Evolutionary conservation across 2,113 vertebrate genomes (phyloP).

Genomic region (Rhinogobius similis): DNA sequence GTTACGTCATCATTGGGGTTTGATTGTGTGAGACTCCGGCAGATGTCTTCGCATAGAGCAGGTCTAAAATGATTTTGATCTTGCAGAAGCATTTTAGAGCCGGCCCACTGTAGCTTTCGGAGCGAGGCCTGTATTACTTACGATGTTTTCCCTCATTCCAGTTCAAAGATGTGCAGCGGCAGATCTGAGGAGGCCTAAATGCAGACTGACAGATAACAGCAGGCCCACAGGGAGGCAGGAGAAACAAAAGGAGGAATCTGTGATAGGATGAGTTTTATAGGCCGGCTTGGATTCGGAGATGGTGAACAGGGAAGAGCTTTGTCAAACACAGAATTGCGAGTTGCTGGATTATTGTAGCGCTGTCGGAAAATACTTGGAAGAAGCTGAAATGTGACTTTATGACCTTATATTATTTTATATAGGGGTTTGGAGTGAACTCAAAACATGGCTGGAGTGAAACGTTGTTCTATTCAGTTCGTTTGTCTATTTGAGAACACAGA

Average conservation of each 20-base stretch:
- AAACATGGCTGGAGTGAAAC: neutral
- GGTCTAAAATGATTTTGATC: conserved; percentile 66
- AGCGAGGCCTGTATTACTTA: conserved; percentile 68
- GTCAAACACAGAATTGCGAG: neutral
- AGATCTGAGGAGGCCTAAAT: conserved; percentile 69
- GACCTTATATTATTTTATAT: neutral
- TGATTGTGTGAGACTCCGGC: conserved; percentile 30
- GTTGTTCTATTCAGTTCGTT: neutral
- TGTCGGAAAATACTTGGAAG: too few relatives aligned
- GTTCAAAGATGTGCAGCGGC: conserved; percentile 70
- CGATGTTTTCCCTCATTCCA: conserved; percentile 73
- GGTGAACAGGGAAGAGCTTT: conserved; percentile 22
- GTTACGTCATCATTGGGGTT: conserved; percentile 42
- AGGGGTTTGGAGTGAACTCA: neutral
- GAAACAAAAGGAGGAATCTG: conserved; percentile 62
- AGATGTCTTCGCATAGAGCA: conserved; percentile 19
- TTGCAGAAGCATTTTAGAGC: conserved; percentile 67
- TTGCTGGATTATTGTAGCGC: neutral
- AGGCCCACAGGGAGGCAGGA: conserved; percentile 33
- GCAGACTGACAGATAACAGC: conserved; percentile 66
- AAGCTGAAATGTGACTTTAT: too few relatives aligned
- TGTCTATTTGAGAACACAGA: neutral
- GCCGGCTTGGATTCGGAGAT: conserved; percentile 42
- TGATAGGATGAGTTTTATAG: conserved; percentile 20
- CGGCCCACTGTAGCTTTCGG: conserved; percentile 63